Conservation (phyloP, 30 jellyfish, hydroid and myxozoan species). For the Sanderia malayensis region DNA sequence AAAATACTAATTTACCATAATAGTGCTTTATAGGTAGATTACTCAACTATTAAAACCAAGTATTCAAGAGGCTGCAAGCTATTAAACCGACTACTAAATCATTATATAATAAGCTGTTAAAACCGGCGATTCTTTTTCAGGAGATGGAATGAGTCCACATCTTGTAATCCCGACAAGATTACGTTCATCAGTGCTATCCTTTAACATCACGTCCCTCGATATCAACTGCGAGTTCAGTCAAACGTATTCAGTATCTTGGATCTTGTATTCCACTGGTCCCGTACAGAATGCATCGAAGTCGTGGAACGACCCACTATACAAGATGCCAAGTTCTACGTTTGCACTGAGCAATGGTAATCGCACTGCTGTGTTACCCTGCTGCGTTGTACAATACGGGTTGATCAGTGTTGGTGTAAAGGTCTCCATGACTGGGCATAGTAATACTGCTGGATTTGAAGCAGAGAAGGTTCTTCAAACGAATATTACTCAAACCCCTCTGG, state of each 20-base stretch:
- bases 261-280: constrained; percentile 9
- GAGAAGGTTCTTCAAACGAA: background rate
- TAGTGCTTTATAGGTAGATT: no score
- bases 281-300: background rate
- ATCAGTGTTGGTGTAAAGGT: constrained; percentile 20
- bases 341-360: background rate
- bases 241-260: constrained; percentile 22
- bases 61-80: no score
- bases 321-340: constrained; percentile 13
- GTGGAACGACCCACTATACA: constrained; percentile 11
- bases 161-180: no score
- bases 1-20: no score
- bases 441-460: constrained; percentile 31
- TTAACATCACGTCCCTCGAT: constrained; percentile 1
- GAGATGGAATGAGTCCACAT: no score
- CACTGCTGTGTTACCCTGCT: constrained; percentile 22
- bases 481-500: constrained; percentile 26
- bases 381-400: constrained; percentile 19
- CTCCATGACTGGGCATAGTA: constrained; percentile 29
- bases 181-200: no score
- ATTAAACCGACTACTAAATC: no score
- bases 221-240: constrained; percentile 25
- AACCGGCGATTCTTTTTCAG: no score
- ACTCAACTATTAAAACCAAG: no score
- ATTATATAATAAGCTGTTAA: no score